phyloP scores from a whole-genome alignment of 2,888 invertebrate genomes.

The Torymus aiolomorphi region DNA sequence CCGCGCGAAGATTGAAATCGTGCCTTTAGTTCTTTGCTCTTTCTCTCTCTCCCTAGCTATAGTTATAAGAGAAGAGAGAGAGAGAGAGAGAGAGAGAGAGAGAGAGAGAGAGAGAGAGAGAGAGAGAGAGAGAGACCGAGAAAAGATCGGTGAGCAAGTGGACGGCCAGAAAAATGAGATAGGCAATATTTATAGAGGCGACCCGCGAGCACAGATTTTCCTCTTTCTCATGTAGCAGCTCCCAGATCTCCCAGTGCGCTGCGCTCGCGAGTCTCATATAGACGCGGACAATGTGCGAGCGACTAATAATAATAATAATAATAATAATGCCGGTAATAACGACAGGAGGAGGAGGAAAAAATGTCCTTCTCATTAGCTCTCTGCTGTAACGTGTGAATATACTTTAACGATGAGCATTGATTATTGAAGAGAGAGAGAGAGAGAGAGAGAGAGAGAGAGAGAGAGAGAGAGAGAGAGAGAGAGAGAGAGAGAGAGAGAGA shows the following conservation, averaged over 20 bases:
- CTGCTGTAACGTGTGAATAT: slow-evolving; percentile 28
- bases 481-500: neutral
- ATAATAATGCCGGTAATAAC: slow-evolving; percentile 29
- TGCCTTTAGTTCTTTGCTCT: slow-evolving; percentile 13
- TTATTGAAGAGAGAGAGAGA: no score
- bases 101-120: neutral
- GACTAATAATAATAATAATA: slow-evolving; percentile 24
- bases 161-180: slow-evolving; percentile 16
- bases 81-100: no score
- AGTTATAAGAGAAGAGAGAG: no score
- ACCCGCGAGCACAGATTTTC: slow-evolving; percentile 25
- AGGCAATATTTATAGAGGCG: slow-evolving; percentile 38
- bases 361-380: slow-evolving; percentile 36
- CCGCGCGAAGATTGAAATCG: slow-evolving; percentile 51
- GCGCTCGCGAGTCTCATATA: no score
- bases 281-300: neutral
- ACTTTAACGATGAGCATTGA: slow-evolving; percentile 37
- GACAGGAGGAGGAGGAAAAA: neutral
- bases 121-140: slow-evolving; percentile 14
- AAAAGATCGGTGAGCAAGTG: neutral
- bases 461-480: no score
- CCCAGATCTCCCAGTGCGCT: no score
- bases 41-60: neutral
- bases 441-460: no score
- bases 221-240: slow-evolving; percentile 19